Conservation (phyloP, 2,113 vertebrate genomes). For the Periophthalmus modestus region DNA sequence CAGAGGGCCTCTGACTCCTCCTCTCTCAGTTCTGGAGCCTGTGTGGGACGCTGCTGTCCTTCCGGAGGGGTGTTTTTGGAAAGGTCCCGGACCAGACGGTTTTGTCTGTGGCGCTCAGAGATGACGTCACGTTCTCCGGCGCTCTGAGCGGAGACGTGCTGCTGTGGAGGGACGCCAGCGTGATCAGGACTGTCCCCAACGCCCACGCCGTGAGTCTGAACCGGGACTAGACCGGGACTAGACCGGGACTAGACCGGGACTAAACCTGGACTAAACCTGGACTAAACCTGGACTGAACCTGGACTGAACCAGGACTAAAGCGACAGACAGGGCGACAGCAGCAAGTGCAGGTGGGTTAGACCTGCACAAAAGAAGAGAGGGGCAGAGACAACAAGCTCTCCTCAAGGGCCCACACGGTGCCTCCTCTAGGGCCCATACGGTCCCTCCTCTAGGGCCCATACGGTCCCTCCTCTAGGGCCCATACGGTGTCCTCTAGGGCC, state of each 20-base stretch:
- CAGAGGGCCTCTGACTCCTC: not conserved
- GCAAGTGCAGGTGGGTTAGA: no score
- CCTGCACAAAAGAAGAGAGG: no score
- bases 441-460: no score
- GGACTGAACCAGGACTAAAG: no score
- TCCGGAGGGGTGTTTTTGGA: constrained; percentile 94
- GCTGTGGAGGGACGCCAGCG: constrained; percentile 89
- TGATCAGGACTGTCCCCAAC: constrained; percentile 89
- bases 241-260: not conserved
- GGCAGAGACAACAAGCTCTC: no score
- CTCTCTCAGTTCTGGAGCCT: constrained; percentile 90
- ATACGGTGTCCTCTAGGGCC: no score
- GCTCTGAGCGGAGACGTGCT: constrained; percentile 96
- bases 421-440: no score
- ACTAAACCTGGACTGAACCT: no score
- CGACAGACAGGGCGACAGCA: no score
- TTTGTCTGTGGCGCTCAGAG: constrained; percentile 91
- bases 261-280: no score
- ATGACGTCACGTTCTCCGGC: constrained; percentile 93
- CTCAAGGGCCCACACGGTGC: no score
- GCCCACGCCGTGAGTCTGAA: constrained; percentile 85
- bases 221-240: not conserved
- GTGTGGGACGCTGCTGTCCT: constrained; percentile 93
- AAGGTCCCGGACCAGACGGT: constrained; percentile 96
- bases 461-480: no score